Percentiles rank a stretch among this genome's conserved stretches.
phyloP scores from a whole-genome alignment of 2,888 invertebrate species.

The Aspidapion aeneum region DNA sequence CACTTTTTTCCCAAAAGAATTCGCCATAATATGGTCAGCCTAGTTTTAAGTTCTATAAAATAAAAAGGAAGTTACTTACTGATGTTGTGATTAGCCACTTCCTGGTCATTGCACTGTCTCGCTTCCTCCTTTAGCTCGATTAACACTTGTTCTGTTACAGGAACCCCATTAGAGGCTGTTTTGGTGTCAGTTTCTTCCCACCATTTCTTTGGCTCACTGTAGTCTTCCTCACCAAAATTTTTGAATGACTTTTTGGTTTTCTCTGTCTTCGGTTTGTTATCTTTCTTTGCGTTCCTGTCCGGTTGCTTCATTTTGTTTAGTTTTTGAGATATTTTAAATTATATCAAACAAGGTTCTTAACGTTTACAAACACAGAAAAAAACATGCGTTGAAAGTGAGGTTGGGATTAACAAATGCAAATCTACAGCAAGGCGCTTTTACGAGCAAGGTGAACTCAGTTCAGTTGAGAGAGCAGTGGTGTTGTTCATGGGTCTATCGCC shows the following conservation, averaged over 20 bases:
- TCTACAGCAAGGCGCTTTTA: too few species aligned
- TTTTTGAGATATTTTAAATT: not conserved
- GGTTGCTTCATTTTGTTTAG: not conserved
- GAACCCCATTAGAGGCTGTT: slow-evolving; percentile 46
- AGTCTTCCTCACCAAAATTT: not conserved
- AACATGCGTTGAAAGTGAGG: not conserved
- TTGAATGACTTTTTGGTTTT: not conserved
- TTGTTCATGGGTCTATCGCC: too few species aligned
- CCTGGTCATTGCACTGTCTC: slow-evolving; percentile 58
- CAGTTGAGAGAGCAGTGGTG: too few species aligned
- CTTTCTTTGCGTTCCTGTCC: not conserved
- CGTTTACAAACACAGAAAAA: not conserved
- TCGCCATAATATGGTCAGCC: too few species aligned
- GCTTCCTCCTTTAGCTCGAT: slow-evolving; percentile 62
- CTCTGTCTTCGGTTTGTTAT: not conserved
- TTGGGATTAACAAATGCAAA: too few species aligned
- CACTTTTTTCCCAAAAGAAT: too few species aligned
- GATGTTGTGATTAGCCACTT: slow-evolving; percentile 59
- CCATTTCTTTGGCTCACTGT: not conserved
- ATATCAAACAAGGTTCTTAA: too few species aligned
- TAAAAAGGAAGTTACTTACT: slow-evolving; percentile 53
- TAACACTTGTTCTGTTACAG: slow-evolving; percentile 53
- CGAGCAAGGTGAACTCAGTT: too few species aligned
- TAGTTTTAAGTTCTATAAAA: too few species aligned
- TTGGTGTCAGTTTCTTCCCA: not conserved